Base-by-base conservation (phyloP, 2,888 invertebrate species). In the Tupiocoris notatus region DNA sequence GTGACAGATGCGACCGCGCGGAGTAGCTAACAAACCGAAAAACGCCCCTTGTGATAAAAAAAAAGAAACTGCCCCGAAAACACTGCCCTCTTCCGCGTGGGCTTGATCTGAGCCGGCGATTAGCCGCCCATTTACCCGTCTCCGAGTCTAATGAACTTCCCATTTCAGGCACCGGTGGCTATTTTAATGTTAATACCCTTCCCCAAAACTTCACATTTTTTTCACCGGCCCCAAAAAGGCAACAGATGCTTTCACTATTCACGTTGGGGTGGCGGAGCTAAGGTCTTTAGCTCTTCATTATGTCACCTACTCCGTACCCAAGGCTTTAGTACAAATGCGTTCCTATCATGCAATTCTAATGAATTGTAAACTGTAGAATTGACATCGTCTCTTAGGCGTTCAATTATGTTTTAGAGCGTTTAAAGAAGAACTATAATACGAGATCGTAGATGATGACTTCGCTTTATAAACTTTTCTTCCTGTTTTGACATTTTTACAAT, bases 81-180 rank as follows among this genome's bases (percentile, higher is more conserved):
- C 58, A 59, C 59, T n/a, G 17, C 61, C 58, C 70, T 70, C 12
- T 23, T 58, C 70, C n/a, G n/a, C n/a, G n/a, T n/a, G n/a, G n/a
- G n/a, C n/a, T n/a, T n/a, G 70, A 70, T 70, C 59, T 20, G 59
- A 17, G n/a, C 17, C 23, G 23, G 23, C 70, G 70, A 70, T 70
- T 70, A 70, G 70, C 61, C 61, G 25, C 58, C 70, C 70, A 70
- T 70, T 70, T 70, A 70, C 70, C 58, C 70, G 39, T 59, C 25
- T 12, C 70, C 24, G 54, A 18, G 22, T 59, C 67, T 70, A 70
- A 70, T 70, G 70, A 59, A 20, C 59, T 59, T 23, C 24, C 61
- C 70, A 24, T 59, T 70, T 18, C 17, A 59, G 17, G 20, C 17
- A 59, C 18, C 23, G 61, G 61, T 3, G 70, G 70, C 3, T 67